These are phyloP conservation scores for Pantherophis vulpinus DNA, from an alignment of 2,797 vertebrate species.

Conservation along the genomic window DNA sequence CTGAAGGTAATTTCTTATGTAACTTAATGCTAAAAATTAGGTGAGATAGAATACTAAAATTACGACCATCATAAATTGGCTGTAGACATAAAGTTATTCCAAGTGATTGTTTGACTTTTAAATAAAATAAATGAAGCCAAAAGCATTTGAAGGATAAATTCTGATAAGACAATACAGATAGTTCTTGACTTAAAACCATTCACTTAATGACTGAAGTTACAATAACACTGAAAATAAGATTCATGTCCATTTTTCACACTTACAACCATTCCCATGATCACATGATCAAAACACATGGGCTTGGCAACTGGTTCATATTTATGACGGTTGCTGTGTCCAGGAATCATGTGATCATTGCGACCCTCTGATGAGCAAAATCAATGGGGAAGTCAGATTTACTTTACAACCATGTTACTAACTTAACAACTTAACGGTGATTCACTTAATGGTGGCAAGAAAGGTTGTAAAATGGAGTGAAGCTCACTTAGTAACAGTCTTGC, in stretches of 20 bases:
- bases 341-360: background rate
- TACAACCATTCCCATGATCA: background rate
- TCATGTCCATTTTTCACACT: too few species aligned
- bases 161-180: background rate
- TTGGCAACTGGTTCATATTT: background rate
- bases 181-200: too few species aligned
- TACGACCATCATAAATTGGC: background rate
- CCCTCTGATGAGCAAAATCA: background rate
- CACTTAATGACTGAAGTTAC: too few species aligned
- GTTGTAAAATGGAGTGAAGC: background rate
- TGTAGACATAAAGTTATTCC: background rate
- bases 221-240: too few species aligned
- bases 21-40: background rate
- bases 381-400: background rate
- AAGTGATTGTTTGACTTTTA: conserved; percentile 18
- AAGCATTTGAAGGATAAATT: background rate
- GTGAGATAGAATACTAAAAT: background rate
- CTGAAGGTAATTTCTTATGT: conserved; percentile 78
- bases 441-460: background rate
- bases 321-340: background rate
- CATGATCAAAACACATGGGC: background rate
- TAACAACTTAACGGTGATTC: background rate
- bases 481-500: background rate
- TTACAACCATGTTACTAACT: background rate
- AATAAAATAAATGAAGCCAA: background rate